Evolutionary conservation across 2,797 vertebrate species (phyloP).

Genomic region (Xenopus petersii): DNA sequence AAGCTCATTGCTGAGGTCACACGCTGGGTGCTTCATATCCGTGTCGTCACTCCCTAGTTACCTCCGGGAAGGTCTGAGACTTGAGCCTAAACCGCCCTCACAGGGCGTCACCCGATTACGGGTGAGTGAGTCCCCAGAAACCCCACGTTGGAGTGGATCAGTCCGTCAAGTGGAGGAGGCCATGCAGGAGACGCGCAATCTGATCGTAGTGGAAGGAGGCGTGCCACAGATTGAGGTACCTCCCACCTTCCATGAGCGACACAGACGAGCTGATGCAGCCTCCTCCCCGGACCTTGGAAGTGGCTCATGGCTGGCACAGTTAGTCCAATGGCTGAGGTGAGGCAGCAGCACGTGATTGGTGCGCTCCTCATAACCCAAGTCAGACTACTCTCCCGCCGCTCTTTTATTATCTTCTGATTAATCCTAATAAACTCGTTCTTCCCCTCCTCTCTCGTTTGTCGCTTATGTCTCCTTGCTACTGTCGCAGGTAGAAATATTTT

Average conservation of each 20-base stretch:
- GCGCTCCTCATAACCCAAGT: slow-evolving; percentile 62
- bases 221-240: slow-evolving; percentile 19
- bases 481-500: too few relatives aligned
- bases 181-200: slow-evolving; percentile 59
- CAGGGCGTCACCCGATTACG: slow-evolving; percentile 74
- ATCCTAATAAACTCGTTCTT: too few relatives aligned
- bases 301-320: slow-evolving; percentile 64
- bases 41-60: slow-evolving; percentile 62
- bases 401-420: not conserved
- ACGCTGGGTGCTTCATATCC: slow-evolving; percentile 61
- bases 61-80: slow-evolving; percentile 71
- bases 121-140: slow-evolving; percentile 84
- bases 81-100: slow-evolving; percentile 72
- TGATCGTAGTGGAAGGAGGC: not conserved
- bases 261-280: slow-evolving; percentile 53
- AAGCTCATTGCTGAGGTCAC: slow-evolving; percentile 73
- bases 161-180: slow-evolving; percentile 21
- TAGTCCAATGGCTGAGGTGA: slow-evolving; percentile 72
- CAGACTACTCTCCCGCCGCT: slow-evolving; percentile 68
- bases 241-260: fast-evolving
- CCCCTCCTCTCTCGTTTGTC: too few relatives aligned
- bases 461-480: too few relatives aligned
- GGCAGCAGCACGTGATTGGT: not conserved
- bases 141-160: slow-evolving; percentile 38
- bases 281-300: slow-evolving; percentile 69